Evolutionary conservation across 2,113 vertebrate genomes (phyloP).

Genomic region (Dasyurus viverrinus): DNA sequence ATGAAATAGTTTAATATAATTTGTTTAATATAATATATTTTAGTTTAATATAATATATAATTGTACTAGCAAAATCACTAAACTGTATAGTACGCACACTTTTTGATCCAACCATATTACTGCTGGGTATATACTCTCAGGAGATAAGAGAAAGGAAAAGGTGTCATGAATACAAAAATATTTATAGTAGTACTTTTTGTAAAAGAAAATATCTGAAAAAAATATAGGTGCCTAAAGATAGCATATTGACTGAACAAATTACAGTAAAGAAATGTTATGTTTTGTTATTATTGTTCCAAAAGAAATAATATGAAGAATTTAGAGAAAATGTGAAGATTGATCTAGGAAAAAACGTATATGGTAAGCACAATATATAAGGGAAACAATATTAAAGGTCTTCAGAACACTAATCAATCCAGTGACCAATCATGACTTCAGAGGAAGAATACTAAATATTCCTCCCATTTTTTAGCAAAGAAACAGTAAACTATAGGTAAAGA

Average conservation of each 20-base stretch:
- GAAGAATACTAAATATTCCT: background rate
- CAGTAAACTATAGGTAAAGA: background rate
- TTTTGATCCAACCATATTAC: background rate
- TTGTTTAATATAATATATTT: too few relatives aligned
- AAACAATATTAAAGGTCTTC: background rate
- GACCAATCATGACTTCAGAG: background rate
- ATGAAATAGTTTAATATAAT: background rate
- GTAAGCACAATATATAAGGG: background rate
- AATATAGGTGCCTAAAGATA: background rate
- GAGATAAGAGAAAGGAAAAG: background rate
- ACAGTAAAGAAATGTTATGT: background rate
- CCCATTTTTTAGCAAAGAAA: background rate
- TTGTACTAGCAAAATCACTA: too few relatives aligned
- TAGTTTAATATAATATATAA: too few relatives aligned
- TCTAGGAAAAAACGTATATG: background rate
- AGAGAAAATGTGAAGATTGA: background rate
- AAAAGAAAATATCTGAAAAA: background rate
- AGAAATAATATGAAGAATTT: background rate
- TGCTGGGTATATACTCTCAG: background rate
- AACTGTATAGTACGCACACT: background rate
- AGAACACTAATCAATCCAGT: background rate
- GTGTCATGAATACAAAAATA: background rate
- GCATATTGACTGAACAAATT: background rate
- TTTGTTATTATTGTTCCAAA: background rate
- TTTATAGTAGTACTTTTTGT: background rate